Percentiles rank a stretch among this genome's conserved stretches.
phyloP scores from a whole-genome alignment of 2,888 invertebrate species.

The Anarsia innoxiella region DNA sequence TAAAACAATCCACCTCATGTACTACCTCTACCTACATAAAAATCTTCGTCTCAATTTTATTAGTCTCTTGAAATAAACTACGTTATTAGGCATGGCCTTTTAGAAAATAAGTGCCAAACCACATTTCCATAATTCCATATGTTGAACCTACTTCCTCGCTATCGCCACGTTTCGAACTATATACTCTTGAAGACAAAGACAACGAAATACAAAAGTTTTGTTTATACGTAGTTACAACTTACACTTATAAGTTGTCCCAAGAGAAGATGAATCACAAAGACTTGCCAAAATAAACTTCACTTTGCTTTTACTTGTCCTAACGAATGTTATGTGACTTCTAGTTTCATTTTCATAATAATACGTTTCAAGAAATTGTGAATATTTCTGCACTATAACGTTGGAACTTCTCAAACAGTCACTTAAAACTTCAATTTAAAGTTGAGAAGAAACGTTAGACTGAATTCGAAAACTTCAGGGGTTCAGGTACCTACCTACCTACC shows the following conservation, averaged over 20 bases:
- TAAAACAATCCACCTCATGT: too few relatives aligned
- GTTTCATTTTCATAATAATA: constrained; percentile 17
- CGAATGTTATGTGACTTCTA: constrained; percentile 31
- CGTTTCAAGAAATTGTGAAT: background rate
- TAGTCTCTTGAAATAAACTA: too few relatives aligned
- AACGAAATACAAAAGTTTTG: constrained; percentile 6
- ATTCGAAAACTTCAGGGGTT: constrained; percentile 1
- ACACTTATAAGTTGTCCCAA: constrained; percentile 17
- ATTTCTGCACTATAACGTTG: background rate
- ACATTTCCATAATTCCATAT: too few relatives aligned
- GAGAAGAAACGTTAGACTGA: constrained; percentile 1
- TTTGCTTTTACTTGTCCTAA: constrained; percentile 27
- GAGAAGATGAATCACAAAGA: constrained; percentile 39
- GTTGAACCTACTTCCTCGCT: too few relatives aligned
- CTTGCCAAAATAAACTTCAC: constrained; percentile 33
- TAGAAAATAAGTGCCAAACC: too few relatives aligned
- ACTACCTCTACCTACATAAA: too few relatives aligned
- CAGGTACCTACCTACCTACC: too few relatives aligned
- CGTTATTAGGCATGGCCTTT: too few relatives aligned
- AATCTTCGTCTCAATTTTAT: too few relatives aligned
- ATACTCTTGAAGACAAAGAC: too few relatives aligned
- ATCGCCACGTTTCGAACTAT: too few relatives aligned
- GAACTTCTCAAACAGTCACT: background rate
- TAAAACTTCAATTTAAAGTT: constrained; percentile 6
- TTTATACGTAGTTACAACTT: constrained; percentile 7